Evolutionary conservation across 92 coral and sea anemone genomes (phyloP).

Genomic region (Zoanthus solanderi): DNA sequence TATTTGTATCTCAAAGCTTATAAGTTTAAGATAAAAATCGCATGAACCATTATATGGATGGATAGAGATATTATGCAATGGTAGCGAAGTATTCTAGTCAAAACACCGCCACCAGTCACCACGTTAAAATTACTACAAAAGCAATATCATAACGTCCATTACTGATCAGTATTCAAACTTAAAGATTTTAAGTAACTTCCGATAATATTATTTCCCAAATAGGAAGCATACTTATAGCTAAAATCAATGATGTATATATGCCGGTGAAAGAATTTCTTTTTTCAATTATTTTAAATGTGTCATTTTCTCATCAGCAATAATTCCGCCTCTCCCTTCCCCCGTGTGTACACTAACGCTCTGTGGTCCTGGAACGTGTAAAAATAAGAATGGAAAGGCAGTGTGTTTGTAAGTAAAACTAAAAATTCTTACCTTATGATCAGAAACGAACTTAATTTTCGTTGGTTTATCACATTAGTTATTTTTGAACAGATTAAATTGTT

Average conservation of each 20-base stretch:
- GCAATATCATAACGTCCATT: too few relatives aligned
- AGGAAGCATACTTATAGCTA: neutral
- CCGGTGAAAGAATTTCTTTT: neutral
- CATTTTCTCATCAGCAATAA: conserved; percentile 53
- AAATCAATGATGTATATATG: neutral
- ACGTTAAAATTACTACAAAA: too few relatives aligned
- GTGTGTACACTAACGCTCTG: conserved; percentile 86
- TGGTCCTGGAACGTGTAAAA: conserved; percentile 82
- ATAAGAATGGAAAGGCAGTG: conserved; percentile 67
- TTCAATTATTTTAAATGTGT: neutral
- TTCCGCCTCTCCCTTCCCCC: conserved; percentile 69
- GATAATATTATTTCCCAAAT: neutral
- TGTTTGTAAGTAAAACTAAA: conserved; percentile 80
- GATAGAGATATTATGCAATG: too few relatives aligned
- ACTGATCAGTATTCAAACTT: too few relatives aligned
- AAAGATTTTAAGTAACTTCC: neutral
- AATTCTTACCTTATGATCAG: neutral
- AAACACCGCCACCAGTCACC: too few relatives aligned
- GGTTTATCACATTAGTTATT: neutral
- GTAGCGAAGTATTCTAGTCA: too few relatives aligned
- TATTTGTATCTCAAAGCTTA: too few relatives aligned
- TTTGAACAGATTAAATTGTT: neutral
- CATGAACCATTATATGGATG: too few relatives aligned
- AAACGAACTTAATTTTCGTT: neutral
- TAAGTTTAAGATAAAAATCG: too few relatives aligned